Evolutionary conservation across 2,797 vertebrate genomes (phyloP).

Genomic region (Clarias laeviceps): DNA sequence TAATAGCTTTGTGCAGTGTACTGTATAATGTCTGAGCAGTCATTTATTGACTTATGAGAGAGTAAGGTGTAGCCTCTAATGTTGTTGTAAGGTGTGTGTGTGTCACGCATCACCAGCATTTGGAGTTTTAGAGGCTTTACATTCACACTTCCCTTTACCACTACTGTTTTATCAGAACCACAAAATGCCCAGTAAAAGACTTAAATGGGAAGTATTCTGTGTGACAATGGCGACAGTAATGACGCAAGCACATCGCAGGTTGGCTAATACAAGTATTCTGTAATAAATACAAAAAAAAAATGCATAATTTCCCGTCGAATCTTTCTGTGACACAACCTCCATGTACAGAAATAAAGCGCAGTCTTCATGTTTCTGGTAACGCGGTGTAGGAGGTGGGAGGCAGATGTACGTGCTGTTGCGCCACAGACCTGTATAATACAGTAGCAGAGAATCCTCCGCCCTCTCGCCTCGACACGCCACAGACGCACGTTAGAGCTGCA

Average conservation of each 20-base stretch:
- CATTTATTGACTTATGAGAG: not conserved
- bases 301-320: not conserved
- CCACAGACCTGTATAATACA: not conserved
- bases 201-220: not conserved
- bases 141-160: slow-evolving; percentile 27
- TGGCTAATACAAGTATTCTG: too few relatives aligned
- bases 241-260: not conserved
- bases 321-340: not conserved
- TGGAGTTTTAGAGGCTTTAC: not conserved
- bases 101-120: too few relatives aligned
- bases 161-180: slow-evolving; percentile 3
- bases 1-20: too few relatives aligned
- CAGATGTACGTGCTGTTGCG: not conserved
- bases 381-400: not conserved
- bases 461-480: not conserved
- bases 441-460: not conserved
- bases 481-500: not conserved
- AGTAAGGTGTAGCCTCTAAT: not conserved
- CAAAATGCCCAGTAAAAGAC: slow-evolving; percentile 1
- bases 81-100: not conserved
- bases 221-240: not conserved
- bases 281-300: not conserved
- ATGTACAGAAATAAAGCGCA: not conserved
- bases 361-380: not conserved
- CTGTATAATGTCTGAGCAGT: not conserved